These are phyloP conservation scores for Acanthoscelides obtectus DNA, from an alignment of 2,888 invertebrate species.

Conservation along the genomic window DNA sequence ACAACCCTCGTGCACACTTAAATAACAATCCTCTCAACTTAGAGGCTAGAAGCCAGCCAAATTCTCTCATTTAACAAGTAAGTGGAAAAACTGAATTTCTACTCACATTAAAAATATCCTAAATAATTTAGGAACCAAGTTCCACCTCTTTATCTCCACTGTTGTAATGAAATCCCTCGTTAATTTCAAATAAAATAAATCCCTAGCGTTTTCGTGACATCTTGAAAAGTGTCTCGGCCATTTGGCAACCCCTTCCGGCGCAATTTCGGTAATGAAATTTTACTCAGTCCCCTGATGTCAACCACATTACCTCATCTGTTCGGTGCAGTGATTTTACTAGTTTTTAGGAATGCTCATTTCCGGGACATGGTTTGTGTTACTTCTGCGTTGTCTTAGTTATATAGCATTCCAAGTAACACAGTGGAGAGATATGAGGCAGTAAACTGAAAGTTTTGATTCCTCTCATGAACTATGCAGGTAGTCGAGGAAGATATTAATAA, in stretches of 20 bases:
- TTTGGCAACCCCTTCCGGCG: not conserved
- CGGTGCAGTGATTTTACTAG: not conserved
- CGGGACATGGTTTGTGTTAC: not conserved
- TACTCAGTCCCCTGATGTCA: not conserved
- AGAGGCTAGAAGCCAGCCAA: not conserved
- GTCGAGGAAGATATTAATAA: too few relatives aligned
- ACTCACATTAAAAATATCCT: not conserved
- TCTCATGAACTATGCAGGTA: too few relatives aligned
- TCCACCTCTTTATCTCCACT: not conserved
- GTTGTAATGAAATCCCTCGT: not conserved
- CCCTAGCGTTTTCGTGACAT: not conserved
- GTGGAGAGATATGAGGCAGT: too few relatives aligned
- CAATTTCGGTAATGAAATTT: not conserved
- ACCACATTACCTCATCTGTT: not conserved
- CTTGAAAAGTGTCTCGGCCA: not conserved
- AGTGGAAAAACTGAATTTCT: not conserved
- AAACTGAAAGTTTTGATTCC: too few relatives aligned
- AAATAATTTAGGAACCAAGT: not conserved
- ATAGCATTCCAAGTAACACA: not conserved
- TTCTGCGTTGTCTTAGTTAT: not conserved
- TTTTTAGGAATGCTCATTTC: not conserved
- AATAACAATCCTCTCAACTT: not conserved
- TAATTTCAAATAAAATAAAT: not conserved
- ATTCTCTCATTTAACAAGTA: not conserved
- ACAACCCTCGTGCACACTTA: not conserved